Base-by-base conservation (phyloP, 2,888 invertebrate genomes). In the Amblyjoppa proteus region DNA sequence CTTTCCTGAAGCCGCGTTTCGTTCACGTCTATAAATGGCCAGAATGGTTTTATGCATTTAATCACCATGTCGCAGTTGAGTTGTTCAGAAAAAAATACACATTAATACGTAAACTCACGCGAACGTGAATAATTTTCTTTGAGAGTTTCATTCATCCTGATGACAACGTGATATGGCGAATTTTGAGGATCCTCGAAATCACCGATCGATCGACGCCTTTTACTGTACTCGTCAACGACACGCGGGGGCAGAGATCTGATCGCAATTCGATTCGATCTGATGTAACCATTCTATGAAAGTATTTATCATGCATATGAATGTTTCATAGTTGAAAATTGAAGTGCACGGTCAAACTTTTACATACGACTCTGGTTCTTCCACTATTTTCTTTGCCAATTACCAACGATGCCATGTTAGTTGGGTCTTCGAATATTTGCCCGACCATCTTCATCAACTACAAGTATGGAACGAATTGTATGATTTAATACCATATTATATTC, bases 81-180 rank as follows among this genome's bases (percentile, higher is more conserved):
- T 58, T 34, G 20, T 28, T 0, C 11, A n/a, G 9, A 31, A n/a
- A 58, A 58, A 45, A 34, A 25, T 4, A 31, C 61, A 1, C 11
- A 61, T 41, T 11, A 3, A 11, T 13, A 45, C 3, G n/a, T 71
- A 7, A 13, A 75, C 81, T 75, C 5, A 81, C 81, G 25, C 6
- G 6, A 20, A 16, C 13, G 20, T 5, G 38, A 41, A 68, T 13
- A 1, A 68, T 41, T 20, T 9, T 73, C 20, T 9, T 45, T 34
- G 1, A 25, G n/a, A 6, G 25, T 34, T 0, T 66, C 45, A 31
- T 41, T 31, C 4, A 45, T 74, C n/a, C 25, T 80, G 71, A 80
- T 66, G 6, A 81, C 78, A 38, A 83, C 83, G 31, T 87, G 87
- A 85, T 81, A 81, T 25, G 53, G n/a, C 11, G 56, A 58, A 64